Percentiles rank a stretch among this genome's conserved stretches.
These are phyloP conservation scores for Suillia variegata DNA, from an alignment of 2,888 invertebrate genomes.

Conservation along the genomic window DNA sequence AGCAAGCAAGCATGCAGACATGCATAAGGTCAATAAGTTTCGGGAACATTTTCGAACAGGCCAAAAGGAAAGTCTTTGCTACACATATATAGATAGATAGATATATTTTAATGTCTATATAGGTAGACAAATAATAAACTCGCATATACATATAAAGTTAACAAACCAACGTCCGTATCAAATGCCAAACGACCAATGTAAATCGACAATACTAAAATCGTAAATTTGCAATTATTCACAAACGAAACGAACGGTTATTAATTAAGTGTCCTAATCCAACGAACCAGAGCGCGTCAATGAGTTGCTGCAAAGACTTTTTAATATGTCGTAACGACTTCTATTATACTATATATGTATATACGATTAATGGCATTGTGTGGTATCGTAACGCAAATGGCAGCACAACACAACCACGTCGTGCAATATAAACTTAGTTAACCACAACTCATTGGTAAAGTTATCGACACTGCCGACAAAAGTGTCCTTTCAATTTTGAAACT, in stretches of 20 bases:
- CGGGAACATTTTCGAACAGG: background rate
- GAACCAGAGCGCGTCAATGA: slow-evolving; percentile 6
- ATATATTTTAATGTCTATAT: no score
- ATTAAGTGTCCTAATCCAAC: slow-evolving; percentile 30
- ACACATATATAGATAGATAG: slow-evolving; percentile 13
- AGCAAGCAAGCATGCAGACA: no score
- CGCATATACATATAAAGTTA: no score
- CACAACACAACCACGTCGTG: slow-evolving; percentile 3
- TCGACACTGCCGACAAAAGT: slow-evolving; percentile 18
- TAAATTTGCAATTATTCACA: slow-evolving; percentile 26
- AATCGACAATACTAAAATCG: slow-evolving; percentile 7
- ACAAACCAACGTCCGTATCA: no score
- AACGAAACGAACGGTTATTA: slow-evolving; percentile 30
- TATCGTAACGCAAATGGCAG: no score
- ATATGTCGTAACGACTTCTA: no score
- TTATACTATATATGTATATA: no score
- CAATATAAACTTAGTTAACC: slow-evolving; percentile 15
- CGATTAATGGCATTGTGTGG: no score
- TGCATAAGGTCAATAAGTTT: background rate
- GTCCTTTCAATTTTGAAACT: background rate
- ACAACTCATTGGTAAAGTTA: slow-evolving; percentile 28
- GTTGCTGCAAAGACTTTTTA: no score
- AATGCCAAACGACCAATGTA: no score
- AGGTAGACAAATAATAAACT: no score
- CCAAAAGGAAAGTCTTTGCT: no score